These are phyloP conservation scores for Asobara japonica DNA, from an alignment of 1,140 invertebrate species.

Conservation along the genomic window DNA sequence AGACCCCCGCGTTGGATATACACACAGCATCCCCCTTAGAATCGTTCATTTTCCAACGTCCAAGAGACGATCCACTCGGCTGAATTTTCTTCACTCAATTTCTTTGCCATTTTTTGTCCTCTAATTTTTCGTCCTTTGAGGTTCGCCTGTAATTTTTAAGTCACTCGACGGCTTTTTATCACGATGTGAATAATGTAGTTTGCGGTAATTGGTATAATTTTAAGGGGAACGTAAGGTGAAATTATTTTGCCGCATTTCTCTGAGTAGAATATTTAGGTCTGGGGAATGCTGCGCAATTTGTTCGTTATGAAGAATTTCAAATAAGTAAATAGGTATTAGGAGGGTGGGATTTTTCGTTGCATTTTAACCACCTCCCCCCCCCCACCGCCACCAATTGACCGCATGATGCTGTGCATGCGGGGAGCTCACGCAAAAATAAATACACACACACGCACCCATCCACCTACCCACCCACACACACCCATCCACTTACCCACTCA, in stretches of 20 bases:
- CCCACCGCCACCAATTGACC: no score
- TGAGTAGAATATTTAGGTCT: no score
- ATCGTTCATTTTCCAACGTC: conserved; percentile 37
- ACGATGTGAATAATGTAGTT: not conserved
- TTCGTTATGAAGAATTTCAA: no score
- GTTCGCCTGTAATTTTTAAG: not conserved
- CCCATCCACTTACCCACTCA: no score
- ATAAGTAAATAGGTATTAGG: no score
- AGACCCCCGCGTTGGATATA: conserved; percentile 10
- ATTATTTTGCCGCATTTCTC: not conserved
- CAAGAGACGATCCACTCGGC: conserved; percentile 16
- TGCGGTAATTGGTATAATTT: not conserved
- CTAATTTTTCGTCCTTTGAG: not conserved
- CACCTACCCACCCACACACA: no score
- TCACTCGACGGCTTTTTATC: not conserved
- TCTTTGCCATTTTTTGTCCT: conserved; percentile 1
- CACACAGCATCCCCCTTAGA: conserved; percentile 11
- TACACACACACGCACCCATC: no score
- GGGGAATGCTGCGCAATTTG: no score
- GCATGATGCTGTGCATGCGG: no score
- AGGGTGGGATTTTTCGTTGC: no score
- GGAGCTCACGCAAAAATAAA: no score
- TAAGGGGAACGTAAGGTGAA: not conserved
- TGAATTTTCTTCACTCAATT: conserved; percentile 2
- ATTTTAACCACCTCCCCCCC: no score